Evolutionary conservation across 1,140 invertebrate genomes (phyloP).

Genomic region (Cotesia chilonis): DNA sequence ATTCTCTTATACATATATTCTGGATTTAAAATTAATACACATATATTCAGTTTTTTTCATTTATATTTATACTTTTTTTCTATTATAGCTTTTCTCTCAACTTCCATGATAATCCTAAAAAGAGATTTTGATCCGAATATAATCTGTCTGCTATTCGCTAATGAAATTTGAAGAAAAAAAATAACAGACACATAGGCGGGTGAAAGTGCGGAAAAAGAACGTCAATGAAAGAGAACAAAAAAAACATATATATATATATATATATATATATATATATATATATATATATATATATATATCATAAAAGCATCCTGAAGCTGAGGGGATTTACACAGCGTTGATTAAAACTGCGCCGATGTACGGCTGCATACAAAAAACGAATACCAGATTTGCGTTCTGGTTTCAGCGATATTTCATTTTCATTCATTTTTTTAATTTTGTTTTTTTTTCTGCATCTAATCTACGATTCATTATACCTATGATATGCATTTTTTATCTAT

Average conservation of each 20-base stretch:
- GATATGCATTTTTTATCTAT: neutral
- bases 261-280: too few relatives aligned
- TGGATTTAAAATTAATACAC: too few relatives aligned
- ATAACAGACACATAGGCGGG: conserved; percentile 9
- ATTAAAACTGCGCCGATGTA: conserved; percentile 59
- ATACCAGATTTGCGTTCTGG: conserved; percentile 30
- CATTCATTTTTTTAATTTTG: conserved; percentile 39
- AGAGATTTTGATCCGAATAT: conserved; percentile 42
- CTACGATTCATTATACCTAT: conserved; percentile 45
- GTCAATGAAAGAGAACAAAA: conserved; percentile 43
- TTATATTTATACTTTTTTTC: too few relatives aligned
- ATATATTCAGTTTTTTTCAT: too few relatives aligned
- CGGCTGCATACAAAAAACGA: conserved; percentile 44
- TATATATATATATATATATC: conserved; percentile 14
- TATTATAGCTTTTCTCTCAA: too few relatives aligned
- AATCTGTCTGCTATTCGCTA: conserved; percentile 62
- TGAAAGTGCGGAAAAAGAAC: conserved; percentile 39
- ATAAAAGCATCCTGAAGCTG: conserved; percentile 28
- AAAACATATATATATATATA: neutral
- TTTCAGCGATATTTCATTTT: conserved; percentile 33
- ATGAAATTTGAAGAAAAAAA: conserved; percentile 55
- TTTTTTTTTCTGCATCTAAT: conserved; percentile 43
- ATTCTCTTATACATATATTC: too few relatives aligned
- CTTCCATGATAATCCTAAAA: too few relatives aligned
- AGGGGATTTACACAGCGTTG: conserved; percentile 60